A percentile compares a stretch with the other conserved stretches of the same genome.
Conservation (phyloP, 92 coral and sea anemone genomes). For the Nematostella vectensis region DNA sequence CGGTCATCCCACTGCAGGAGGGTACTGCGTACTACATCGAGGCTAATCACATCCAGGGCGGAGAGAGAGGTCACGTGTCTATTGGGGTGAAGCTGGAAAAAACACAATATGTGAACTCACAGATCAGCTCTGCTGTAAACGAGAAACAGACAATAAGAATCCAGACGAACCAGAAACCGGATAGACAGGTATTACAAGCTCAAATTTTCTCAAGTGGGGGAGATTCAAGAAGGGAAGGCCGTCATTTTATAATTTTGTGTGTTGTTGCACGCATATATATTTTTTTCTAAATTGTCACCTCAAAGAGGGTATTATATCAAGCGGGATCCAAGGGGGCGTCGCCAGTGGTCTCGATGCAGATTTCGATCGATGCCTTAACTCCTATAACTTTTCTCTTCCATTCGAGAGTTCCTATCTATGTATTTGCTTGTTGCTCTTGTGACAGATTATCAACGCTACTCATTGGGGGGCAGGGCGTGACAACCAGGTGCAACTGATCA, state of each 20-base stretch:
- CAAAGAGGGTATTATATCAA: too few species aligned
- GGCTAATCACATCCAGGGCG: constrained; percentile 51
- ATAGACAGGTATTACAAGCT: constrained; percentile 48
- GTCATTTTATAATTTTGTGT: neutral
- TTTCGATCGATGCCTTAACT: too few species aligned
- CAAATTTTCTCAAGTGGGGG: too few species aligned
- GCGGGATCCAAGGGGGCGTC: too few species aligned
- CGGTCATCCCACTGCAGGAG: constrained; percentile 37
- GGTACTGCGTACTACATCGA: constrained; percentile 65
- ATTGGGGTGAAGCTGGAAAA: constrained; percentile 66
- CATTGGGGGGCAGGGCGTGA: constrained; percentile 47
- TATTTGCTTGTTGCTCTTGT: too few species aligned
- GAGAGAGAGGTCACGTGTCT: constrained; percentile 38
- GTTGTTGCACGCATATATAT: neutral
- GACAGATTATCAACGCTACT: constrained; percentile 45
- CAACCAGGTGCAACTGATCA: constrained; percentile 30
- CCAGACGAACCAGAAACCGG: constrained; percentile 29
- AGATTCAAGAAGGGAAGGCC: neutral
- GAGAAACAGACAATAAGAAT: constrained; percentile 57
- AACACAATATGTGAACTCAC: constrained; percentile 60
- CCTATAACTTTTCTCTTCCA: too few species aligned
- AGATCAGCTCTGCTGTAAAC: constrained; percentile 62
- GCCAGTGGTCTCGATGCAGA: too few species aligned
- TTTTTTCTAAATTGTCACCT: too few species aligned
- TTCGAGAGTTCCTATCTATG: too few species aligned